Base-by-base conservation (phyloP, 30 jellyfish, hydroid and myxozoan genomes). In the Chironex yamaguchii region DNA sequence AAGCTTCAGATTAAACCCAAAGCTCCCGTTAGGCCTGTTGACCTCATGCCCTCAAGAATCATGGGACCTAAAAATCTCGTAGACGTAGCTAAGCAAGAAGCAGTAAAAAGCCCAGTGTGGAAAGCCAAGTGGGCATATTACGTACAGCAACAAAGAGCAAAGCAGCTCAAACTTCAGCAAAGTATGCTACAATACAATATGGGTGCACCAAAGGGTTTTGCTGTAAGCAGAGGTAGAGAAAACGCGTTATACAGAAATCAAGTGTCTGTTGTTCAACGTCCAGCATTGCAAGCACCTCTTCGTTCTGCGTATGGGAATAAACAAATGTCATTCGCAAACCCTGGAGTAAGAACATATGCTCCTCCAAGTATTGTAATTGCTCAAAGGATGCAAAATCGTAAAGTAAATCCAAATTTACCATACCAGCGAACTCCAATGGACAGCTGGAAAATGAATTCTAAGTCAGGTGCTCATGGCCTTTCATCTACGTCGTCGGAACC, bases 401-500 rank as follows among this genome's bases (percentile, higher is more conserved):
- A n/a, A n/a, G n/a, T n/a, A n/a, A n/a, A n/a, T n/a, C n/a, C n/a
- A n/a, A n/a, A n/a, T n/a, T n/a, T n/a, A n/a, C 13, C 58, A 6
- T 42, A 42, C 17, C 58, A 42, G 17, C 58, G 58, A 42, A 42
- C 9, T 17, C 17, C 58, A 17, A 42, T 42, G 58, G 58, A 42
- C 9, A 42, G 17, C 9, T 42, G 58, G 58, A 42, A 42, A 42
- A 42, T 42, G 58, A 42, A 42, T 17, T 42, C 58, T 6, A 42
- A 42, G 17, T 42, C 58, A 42, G 58, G 58, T 6, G 58, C 58
- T 6, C 58, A 42, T 42, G 58, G 58, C 17, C 58, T 42, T 42
- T 42, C 58, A 42, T 6, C 58, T 6, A 42, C 58, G 13, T 42
- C 58, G 13, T 86, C 88, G 36, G 95, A 86, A 1, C 73, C 95